Base-by-base conservation (phyloP, 2,113 vertebrate species). In the Dendrocopos noguchii region DNA sequence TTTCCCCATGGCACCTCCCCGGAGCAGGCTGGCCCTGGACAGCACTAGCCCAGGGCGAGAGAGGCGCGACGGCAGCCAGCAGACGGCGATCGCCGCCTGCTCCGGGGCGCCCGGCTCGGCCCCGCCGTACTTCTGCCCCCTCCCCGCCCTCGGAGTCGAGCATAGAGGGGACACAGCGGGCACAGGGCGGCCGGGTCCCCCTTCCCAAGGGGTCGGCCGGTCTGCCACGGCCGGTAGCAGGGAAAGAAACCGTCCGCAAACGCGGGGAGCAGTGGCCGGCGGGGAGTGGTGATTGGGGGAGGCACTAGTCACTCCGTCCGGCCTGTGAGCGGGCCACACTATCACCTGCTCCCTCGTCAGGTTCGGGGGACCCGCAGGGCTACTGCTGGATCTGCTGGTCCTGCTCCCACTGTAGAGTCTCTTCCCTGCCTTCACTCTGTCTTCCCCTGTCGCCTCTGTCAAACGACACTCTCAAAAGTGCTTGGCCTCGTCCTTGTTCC, bases 11-110 rank as follows among this genome's bases (percentile, higher is more conserved):
- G 33, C 33, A 34, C 34, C 20, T 47, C 65, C 42, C 65, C 42
- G n/a, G 24, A 5, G 22, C 24, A 22, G 50, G 31, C 68, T 52
- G 53, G n/a, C 55, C 4, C 66, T 77, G 36, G 13, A 44, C 44
- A 20, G 46, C 47, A 59, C 7, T 5, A 28, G 34, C 17, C 60
- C 15, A 19, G 27, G 56, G 25, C 10, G 80, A 74, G 27, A 67
- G 83, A 84, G 24, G 9, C 28, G 1, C 66, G 33, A 68, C 60
- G 64, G 91, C 93, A 80, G 92, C 98, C 98, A 98, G 98, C 97
- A 99, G 98, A 98, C 98, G 99, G 98, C 98, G 98, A 97, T 98
- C 97, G 96, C 96, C 95, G 76, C 93, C 96, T 96, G 95, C 93
- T 66, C 66, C 74, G 52, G 77, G 33, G 46, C 56, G 12, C n/a